Percentiles rank a stretch among this genome's conserved stretches.
These are phyloP conservation scores for Nephrotoma guestfalica DNA, from an alignment of 2,888 invertebrate genomes.

Conservation along the genomic window DNA sequence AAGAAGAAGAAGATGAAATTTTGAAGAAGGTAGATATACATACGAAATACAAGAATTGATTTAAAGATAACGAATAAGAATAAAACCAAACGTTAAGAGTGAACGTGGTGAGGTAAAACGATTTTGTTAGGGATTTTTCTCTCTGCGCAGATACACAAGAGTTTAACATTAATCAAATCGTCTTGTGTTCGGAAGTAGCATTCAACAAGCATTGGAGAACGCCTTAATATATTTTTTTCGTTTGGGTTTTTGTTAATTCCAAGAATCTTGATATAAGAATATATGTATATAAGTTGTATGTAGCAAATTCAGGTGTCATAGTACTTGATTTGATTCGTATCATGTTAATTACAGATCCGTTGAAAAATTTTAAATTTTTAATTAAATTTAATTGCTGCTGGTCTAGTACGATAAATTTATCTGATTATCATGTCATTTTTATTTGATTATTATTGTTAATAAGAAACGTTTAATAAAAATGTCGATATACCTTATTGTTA, in stretches of 20 bases:
- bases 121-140: not conserved
- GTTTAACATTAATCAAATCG: not conserved
- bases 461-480: no score
- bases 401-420: no score
- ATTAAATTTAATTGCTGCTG: no score
- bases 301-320: not conserved
- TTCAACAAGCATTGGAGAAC: not conserved
- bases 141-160: not conserved
- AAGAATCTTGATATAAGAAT: not conserved
- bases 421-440: no score
- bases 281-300: not conserved
- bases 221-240: not conserved
- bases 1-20: not conserved
- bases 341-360: not conserved
- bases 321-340: not conserved
- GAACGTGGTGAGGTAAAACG: not conserved
- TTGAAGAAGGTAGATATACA: not conserved
- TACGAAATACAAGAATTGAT: not conserved
- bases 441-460: no score
- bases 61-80: not conserved
- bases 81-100: not conserved
- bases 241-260: not conserved
- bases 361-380: not conserved
- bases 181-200: not conserved
- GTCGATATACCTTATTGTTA: no score